Base-by-base conservation (phyloP, 2,113 vertebrate species). In the Triplophysa siluroides region DNA sequence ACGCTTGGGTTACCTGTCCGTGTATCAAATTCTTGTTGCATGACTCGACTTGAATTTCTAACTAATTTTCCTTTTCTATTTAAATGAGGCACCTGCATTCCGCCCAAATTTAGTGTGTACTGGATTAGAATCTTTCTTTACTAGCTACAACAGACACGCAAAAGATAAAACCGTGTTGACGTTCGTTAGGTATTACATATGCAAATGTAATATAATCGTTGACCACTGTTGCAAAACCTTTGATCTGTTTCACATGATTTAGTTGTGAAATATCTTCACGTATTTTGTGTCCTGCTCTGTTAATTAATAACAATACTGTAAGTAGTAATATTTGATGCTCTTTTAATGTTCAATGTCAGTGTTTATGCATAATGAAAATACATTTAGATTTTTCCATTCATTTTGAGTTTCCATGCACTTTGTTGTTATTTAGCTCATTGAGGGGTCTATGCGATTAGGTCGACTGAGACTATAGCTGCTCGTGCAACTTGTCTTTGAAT, bases 1-100 rank as follows among this genome's bases (percentile, higher is more conserved):
- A 92, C 87, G 86, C 96, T 97, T 95, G 86, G 91, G 92, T 98
- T 97, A 95, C 93, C 89, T 90, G 87, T 91, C 90, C 73, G 80
- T 84, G 94, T 94, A 97, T 98, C 95, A 92, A 90, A 90, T 98
- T 91, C 90, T 90, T 81, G 78, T 88, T 88, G 88, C 86, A 85
- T 84, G 89, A 88, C 85, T 68, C 87, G 83, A 93, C 93, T 98
- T 94, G 60, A 87, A 90, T 97, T 95, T 91, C 96, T 92, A 93
- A 89, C 93, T 94, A 94, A 95, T 95, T 92, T 95, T 94, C 93
- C 88, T 92, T 87, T 88, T 89, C 91, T 93, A 92, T 94, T 94
- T 94, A 90, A 93, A 93, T 90, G 83, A 73, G 38, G n/a, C 80
- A 66, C 78, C 63, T 69, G 65, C 33, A 83, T 63, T 72, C 50